Evolutionary conservation across 2,113 vertebrate genomes (phyloP).

Genomic region (Nesogale talazaci): DNA sequence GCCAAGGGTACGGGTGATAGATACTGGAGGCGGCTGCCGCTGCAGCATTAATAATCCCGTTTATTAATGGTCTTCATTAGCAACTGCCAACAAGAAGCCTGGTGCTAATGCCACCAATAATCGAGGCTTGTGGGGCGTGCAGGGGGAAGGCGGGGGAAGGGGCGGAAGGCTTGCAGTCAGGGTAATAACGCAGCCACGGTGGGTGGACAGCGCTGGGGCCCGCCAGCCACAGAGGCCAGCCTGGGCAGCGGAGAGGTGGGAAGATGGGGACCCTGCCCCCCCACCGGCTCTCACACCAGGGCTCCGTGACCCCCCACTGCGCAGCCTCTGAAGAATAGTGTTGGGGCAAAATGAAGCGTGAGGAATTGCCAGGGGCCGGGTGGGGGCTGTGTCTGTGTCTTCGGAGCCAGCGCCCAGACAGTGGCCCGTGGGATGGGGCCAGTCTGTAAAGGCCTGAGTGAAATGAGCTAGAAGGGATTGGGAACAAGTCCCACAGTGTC

Average conservation of each 20-base stretch:
- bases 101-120: slow-evolving; percentile 58
- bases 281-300: not conserved
- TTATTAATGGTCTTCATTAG: slow-evolving; percentile 70
- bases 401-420: slow-evolving; percentile 65
- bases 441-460: slow-evolving; percentile 58
- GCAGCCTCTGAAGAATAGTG: slow-evolving; percentile 19
- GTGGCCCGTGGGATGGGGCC: slow-evolving; percentile 40
- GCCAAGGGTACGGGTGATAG: not conserved
- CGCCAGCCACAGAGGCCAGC: not conserved
- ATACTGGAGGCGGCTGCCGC: not conserved
- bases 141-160: not conserved
- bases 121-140: slow-evolving; percentile 17
- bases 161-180: not conserved
- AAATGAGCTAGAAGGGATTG: slow-evolving; percentile 80
- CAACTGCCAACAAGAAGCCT: slow-evolving; percentile 58
- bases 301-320: not conserved
- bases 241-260: not conserved
- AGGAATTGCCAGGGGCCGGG: slow-evolving; percentile 40
- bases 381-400: slow-evolving; percentile 49
- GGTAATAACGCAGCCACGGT: not conserved
- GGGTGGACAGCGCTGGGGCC: not conserved
- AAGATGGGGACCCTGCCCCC: not conserved
- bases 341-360: slow-evolving; percentile 70
- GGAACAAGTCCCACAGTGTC: slow-evolving; percentile 79
- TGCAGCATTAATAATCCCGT: not conserved